Evolutionary conservation across 2,888 invertebrate genomes (phyloP).

Genomic region (Syrista parreyssii): DNA sequence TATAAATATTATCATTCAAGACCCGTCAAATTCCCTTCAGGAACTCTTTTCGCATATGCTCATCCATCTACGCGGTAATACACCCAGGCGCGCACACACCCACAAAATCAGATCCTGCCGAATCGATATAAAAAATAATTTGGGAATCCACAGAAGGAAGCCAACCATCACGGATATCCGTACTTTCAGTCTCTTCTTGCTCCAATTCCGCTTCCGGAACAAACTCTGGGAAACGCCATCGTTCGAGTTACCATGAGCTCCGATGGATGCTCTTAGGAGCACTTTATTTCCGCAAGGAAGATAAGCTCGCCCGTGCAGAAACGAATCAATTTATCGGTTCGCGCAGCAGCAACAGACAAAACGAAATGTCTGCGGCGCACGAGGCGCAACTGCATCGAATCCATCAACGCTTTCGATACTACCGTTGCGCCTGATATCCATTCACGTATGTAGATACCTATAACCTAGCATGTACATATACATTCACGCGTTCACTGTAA

Average conservation of each 20-base stretch:
- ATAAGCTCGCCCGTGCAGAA: constrained; percentile 9
- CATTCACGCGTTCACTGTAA: neutral
- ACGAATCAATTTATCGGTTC: constrained; percentile 8
- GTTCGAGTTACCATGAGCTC: neutral
- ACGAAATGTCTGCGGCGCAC: neutral
- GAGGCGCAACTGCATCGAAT: neutral
- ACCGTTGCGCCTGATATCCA: neutral
- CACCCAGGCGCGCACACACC: too few species aligned
- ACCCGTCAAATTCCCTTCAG: too few species aligned
- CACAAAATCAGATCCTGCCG: neutral
- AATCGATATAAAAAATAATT: neutral
- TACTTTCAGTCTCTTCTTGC: neutral
- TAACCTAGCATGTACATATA: neutral
- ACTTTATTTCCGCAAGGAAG: constrained; percentile 1
- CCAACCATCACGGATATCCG: too few species aligned
- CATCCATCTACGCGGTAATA: too few species aligned
- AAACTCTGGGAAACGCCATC: neutral
- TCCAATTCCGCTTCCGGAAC: neutral
- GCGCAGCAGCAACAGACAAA: constrained; percentile 5
- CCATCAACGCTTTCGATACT: neutral
- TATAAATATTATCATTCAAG: too few species aligned
- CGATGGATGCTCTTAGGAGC: constrained; percentile 5
- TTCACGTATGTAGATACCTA: neutral
- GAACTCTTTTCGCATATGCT: too few species aligned
- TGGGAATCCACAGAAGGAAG: too few species aligned